Conservation (phyloP, 2,113 vertebrate genomes). For the Oryzias curvinotus region DNA sequence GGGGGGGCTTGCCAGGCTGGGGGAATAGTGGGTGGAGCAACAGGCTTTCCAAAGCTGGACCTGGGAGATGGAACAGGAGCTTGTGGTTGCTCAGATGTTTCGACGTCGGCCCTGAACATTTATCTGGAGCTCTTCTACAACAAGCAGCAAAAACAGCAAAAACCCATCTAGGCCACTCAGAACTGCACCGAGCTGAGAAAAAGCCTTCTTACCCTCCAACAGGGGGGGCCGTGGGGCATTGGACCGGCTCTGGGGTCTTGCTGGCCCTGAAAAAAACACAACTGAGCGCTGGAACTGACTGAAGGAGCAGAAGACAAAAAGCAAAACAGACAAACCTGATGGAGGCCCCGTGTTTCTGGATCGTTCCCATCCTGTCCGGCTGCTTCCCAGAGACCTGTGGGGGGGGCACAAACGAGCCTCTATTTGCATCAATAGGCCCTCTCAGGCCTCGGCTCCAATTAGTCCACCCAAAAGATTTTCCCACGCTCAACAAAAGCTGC, state of each 20-base stretch:
- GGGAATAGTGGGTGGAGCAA: slow-evolving; percentile 68
- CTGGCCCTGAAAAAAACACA: slow-evolving; percentile 52
- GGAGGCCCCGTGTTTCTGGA: slow-evolving; percentile 60
- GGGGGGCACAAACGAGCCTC: slow-evolving; percentile 3
- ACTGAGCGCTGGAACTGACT: slow-evolving; percentile 5
- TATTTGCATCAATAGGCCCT: slow-evolving; percentile 49
- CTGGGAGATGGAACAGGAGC: slow-evolving; percentile 17
- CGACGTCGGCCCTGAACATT: no score
- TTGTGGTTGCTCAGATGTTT: no score
- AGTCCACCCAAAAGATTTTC: slow-evolving; percentile 48
- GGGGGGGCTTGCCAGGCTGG: slow-evolving; percentile 30
- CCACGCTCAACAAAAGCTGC: slow-evolving; percentile 59
- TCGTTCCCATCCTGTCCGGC: slow-evolving; percentile 56
- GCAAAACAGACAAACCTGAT: slow-evolving; percentile 53
- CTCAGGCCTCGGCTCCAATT: slow-evolving; percentile 43
- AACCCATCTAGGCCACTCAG: no score
- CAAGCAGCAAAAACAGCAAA: no score
- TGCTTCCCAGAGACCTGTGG: slow-evolving; percentile 69
- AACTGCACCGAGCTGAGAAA: no score
- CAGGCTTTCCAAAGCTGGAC: slow-evolving; percentile 74
- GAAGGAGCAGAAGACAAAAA: slow-evolving; percentile 4
- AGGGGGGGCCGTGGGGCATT: slow-evolving; percentile 66
- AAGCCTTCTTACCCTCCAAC: slow-evolving; percentile 33
- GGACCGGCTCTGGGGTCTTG: slow-evolving; percentile 61
- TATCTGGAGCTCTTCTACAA: no score